Evolutionary conservation across 2,888 invertebrate species (phyloP).

Genomic region (Geotrupes spiniger): DNA sequence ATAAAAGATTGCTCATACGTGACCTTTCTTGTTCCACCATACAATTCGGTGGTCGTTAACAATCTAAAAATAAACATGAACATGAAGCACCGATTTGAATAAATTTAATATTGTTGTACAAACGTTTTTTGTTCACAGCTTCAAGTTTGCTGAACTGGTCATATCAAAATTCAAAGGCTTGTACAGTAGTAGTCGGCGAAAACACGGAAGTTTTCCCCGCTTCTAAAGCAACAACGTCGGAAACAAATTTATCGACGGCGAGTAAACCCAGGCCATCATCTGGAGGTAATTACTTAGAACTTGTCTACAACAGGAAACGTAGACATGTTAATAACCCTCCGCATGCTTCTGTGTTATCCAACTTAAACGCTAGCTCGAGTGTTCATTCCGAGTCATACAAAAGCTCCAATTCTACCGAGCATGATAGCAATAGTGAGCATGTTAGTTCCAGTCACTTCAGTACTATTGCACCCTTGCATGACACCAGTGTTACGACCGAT

Average conservation of each 20-base stretch:
- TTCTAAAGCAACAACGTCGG: conserved; percentile 68
- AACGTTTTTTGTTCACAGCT: conserved; percentile 53
- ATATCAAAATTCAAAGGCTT: conserved; percentile 78
- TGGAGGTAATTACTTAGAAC: conserved; percentile 54
- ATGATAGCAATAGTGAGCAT: conserved; percentile 41
- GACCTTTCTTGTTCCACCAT: too few relatives aligned
- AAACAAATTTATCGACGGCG: conserved; percentile 69
- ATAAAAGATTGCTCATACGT: too few relatives aligned
- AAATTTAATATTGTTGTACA: background rate
- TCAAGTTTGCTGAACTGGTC: conserved; percentile 83
- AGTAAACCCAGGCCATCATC: conserved; percentile 61
- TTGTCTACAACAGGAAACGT: conserved; percentile 63
- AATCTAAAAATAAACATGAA: too few relatives aligned
- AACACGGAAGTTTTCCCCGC: conserved; percentile 67
- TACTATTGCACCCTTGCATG: conserved; percentile 42
- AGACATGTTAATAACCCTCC: conserved; percentile 53
- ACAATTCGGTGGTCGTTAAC: too few relatives aligned
- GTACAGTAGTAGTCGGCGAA: conserved; percentile 81
- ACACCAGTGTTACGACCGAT: conserved; percentile 33
- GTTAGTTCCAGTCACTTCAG: conserved; percentile 33
- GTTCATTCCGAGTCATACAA: conserved; percentile 10
- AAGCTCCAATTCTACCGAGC: conserved; percentile 34
- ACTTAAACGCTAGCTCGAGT: conserved; percentile 33
- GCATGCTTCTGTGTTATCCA: conserved; percentile 46
- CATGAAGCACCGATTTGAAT: too few relatives aligned